These are phyloP conservation scores for Virgularia gustaviana DNA, from an alignment of 92 coral and sea anemone species.

Conservation along the genomic window DNA sequence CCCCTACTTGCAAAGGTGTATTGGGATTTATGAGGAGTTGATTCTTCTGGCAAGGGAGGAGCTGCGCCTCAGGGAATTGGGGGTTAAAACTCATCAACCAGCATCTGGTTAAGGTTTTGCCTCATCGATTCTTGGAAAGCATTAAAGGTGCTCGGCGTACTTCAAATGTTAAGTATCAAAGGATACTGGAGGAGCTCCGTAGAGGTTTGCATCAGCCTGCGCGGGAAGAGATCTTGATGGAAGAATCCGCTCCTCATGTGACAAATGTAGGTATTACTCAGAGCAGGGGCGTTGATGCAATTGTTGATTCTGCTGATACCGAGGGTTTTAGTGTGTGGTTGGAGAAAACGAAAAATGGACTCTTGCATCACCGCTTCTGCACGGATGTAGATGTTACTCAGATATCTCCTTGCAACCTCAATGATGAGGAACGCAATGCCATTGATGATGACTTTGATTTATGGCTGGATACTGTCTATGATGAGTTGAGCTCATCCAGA, in stretches of 20 bases:
- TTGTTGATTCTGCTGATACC: not conserved
- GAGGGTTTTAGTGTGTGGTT: not conserved
- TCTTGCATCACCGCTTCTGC: not conserved
- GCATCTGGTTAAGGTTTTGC: not conserved
- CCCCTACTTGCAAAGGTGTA: conserved; percentile 29
- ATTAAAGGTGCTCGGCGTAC: conserved; percentile 3
- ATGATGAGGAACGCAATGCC: not conserved
- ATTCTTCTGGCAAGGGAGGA: conserved; percentile 41
- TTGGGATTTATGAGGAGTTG: conserved; percentile 42
- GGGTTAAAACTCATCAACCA: no score
- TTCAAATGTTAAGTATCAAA: not conserved
- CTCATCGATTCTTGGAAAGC: conserved; percentile 1
- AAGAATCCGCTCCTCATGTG: not conserved
- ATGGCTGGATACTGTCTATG: no score
- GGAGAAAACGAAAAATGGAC: not conserved
- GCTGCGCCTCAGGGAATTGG: not conserved
- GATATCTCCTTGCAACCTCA: not conserved
- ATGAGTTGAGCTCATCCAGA: no score
- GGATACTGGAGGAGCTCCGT: not conserved
- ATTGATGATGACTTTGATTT: not conserved
- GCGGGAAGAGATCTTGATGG: not conserved
- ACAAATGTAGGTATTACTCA: not conserved
- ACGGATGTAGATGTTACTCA: not conserved
- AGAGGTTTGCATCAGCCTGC: no score
- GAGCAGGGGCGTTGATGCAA: not conserved